These are phyloP conservation scores for Martes martes DNA, from an alignment of 2,113 vertebrate genomes.

Conservation along the genomic window DNA sequence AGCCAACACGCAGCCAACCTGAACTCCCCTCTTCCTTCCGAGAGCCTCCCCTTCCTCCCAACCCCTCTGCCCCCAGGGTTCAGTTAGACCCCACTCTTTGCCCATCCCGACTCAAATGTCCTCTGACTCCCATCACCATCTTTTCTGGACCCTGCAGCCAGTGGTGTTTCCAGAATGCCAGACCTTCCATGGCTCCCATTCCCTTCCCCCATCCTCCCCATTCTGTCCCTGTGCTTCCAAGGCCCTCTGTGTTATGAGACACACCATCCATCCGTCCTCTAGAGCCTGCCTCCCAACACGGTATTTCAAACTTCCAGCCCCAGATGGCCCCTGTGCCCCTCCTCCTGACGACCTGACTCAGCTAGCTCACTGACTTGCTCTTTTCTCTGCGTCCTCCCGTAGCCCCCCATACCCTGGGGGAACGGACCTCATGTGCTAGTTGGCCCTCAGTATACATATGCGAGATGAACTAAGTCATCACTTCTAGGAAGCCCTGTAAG, in stretches of 20 bases:
- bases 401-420: rapidly evolving
- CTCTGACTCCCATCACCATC: not conserved
- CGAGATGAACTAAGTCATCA: not conserved
- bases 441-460: not conserved
- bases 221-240: not conserved
- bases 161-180: not conserved
- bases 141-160: not conserved
- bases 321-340: not conserved
- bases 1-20: rapidly evolving
- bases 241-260: too few relatives aligned
- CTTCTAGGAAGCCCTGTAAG: not conserved
- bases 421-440: not conserved
- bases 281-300: rapidly evolving
- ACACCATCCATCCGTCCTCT: not conserved
- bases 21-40: not conserved
- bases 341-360: not conserved
- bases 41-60: not conserved
- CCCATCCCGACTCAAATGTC: not conserved
- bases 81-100: not conserved
- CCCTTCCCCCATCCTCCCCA: not conserved
- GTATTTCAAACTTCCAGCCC: not conserved
- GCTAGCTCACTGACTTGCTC: not conserved
- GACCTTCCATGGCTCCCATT: not conserved
- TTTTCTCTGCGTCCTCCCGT: not conserved
- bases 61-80: not conserved